Conservation (phyloP, 2,113 vertebrate species). For the Nesospiza acunhae region DNA sequence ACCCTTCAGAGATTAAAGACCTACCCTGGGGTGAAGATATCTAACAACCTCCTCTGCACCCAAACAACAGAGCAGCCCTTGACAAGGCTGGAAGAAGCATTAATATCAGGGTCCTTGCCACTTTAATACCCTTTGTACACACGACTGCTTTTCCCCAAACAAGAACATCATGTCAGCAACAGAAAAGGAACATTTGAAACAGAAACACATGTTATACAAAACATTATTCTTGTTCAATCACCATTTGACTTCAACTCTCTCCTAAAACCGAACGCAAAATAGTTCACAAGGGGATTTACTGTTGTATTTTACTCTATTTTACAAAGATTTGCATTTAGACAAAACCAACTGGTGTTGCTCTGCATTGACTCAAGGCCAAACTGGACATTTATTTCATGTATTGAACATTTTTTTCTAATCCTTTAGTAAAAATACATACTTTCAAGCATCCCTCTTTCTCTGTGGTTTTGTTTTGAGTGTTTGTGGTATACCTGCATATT, state of each 20-base stretch:
- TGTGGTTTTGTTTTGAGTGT: not conserved
- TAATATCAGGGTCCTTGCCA: not conserved
- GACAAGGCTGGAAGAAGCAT: not conserved
- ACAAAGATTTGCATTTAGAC: not conserved
- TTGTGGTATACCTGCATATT: not conserved
- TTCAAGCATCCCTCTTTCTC: not conserved
- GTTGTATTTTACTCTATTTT: not conserved
- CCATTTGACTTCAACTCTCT: not conserved
- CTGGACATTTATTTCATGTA: not conserved
- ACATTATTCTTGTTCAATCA: not conserved
- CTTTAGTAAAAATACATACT: not conserved
- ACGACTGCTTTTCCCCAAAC: not conserved
- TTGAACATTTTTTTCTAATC: not conserved
- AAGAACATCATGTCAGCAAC: not conserved
- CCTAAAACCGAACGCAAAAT: not conserved
- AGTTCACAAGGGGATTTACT: not conserved
- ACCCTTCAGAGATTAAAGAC: not conserved
- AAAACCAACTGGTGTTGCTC: not conserved
- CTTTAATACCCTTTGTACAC: not conserved
- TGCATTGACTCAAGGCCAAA: not conserved
- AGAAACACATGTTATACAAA: not conserved
- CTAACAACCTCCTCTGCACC: not conserved
- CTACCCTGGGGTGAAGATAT: not conserved
- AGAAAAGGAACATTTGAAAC: not conserved
- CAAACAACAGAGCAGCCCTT: not conserved